Conservation (phyloP, 2,888 invertebrate species). For the Lycocerus yunnanus region DNA sequence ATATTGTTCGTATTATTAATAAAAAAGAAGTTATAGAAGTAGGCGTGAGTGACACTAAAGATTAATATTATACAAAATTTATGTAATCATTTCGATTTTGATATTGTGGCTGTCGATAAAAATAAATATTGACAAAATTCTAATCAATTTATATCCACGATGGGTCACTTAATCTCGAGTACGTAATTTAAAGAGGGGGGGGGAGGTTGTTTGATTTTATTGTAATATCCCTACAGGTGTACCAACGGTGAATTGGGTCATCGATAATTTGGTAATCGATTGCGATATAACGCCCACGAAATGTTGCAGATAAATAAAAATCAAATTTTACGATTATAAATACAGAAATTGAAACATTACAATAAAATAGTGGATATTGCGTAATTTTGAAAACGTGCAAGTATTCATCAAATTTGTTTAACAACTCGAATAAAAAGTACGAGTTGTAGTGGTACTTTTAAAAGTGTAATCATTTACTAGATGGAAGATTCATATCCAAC, state of each 20-base stretch:
- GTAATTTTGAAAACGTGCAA: neutral
- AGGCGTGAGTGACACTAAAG: neutral
- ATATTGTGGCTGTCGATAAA: neutral
- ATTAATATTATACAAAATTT: neutral
- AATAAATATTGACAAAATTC: neutral
- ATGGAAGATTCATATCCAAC: constrained; percentile 15
- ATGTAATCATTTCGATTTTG: neutral
- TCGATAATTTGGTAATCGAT: neutral
- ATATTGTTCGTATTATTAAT: too few relatives aligned
- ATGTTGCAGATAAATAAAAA: neutral
- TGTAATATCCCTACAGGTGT: neutral
- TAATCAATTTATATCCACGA: neutral
- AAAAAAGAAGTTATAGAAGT: too few relatives aligned
- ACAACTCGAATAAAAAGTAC: constrained; percentile 6
- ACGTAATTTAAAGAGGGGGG: neutral
- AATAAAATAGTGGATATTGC: neutral
- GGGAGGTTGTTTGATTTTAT: too few relatives aligned
- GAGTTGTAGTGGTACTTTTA: constrained; percentile 8
- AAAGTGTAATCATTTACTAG: constrained; percentile 14
- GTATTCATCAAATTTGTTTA: constrained; percentile 6
- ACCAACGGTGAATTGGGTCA: neutral
- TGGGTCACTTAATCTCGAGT: too few relatives aligned
- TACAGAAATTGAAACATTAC: neutral
- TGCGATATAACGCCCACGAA: neutral
- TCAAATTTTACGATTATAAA: neutral